phyloP scores from a whole-genome alignment of 2,797 vertebrate species.

The Leontocebus nigricollis region DNA sequence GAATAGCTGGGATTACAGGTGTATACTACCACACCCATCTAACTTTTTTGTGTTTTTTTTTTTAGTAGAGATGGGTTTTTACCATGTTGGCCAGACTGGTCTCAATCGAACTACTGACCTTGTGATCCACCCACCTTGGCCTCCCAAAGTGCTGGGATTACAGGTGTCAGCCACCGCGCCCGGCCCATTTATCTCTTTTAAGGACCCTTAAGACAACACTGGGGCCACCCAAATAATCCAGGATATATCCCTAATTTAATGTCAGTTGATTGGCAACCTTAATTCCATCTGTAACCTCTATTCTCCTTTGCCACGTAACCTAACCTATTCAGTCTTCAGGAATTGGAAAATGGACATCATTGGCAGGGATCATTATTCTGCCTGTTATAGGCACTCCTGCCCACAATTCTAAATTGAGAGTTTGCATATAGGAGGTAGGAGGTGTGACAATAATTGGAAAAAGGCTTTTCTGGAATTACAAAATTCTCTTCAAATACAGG shows the following conservation, averaged over 20 bases:
- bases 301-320: not conserved
- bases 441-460: not conserved
- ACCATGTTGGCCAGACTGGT: not conserved
- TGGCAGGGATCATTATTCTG: not conserved
- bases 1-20: not conserved
- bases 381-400: not conserved
- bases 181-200: not conserved
- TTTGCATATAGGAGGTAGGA: not conserved
- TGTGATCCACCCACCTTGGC: not conserved
- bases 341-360: not conserved
- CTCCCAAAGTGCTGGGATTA: not conserved
- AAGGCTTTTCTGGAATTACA: not conserved
- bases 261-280: constrained; percentile 11
- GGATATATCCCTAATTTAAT: not conserved
- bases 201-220: not conserved
- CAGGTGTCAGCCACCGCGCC: not conserved
- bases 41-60: not conserved
- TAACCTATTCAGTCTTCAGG: not conserved
- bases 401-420: constrained; percentile 15
- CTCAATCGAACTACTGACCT: not conserved
- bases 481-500: not conserved
- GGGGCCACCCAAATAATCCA: not conserved
- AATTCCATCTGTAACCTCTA: not conserved
- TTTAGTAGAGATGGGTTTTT: not conserved
- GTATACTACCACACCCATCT: not conserved